A percentile compares a stretch with the other conserved stretches of the same genome.
Conservation (phyloP, 2,888 invertebrate genomes). For the Seira ritae region DNA sequence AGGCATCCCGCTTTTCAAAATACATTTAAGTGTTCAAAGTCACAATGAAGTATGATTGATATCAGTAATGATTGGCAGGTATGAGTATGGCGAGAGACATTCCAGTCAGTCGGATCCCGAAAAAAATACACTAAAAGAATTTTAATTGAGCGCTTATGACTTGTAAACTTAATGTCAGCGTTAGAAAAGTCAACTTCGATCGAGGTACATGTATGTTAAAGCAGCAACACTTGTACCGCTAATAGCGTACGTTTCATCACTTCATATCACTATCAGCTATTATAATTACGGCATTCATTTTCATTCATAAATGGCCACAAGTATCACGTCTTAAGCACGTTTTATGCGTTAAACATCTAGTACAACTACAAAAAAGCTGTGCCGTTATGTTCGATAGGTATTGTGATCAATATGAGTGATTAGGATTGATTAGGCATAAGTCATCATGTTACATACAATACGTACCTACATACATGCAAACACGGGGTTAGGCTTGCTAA, state of each 20-base stretch:
- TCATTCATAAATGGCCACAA: slow-evolving; percentile 28
- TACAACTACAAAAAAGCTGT: not conserved
- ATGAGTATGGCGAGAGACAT: not conserved
- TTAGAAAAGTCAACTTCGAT: slow-evolving; percentile 2
- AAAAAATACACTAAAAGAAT: not conserved
- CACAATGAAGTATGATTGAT: slow-evolving; percentile 34
- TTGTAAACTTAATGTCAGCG: not conserved
- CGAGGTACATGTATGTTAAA: not conserved
- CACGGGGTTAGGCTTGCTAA: not conserved
- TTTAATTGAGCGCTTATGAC: not conserved
- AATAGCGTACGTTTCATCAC: slow-evolving; percentile 7
- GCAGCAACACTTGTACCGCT: not conserved
- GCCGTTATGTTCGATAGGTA: slow-evolving; percentile 8
- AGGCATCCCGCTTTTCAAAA: too few relatives aligned
- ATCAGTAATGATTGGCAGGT: slow-evolving; percentile 46
- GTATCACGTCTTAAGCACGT: not conserved
- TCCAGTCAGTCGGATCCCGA: not conserved
- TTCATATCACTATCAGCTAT: not conserved
- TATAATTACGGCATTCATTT: not conserved
- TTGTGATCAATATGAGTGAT: slow-evolving; percentile 57
- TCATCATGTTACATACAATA: slow-evolving; percentile 31
- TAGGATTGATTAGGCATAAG: slow-evolving; percentile 54
- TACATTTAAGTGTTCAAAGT: not conserved
- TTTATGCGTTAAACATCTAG: not conserved
- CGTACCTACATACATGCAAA: slow-evolving; percentile 17